Conservation (phyloP, 2,888 invertebrate genomes). For the Chromoteleia sp. region DNA sequence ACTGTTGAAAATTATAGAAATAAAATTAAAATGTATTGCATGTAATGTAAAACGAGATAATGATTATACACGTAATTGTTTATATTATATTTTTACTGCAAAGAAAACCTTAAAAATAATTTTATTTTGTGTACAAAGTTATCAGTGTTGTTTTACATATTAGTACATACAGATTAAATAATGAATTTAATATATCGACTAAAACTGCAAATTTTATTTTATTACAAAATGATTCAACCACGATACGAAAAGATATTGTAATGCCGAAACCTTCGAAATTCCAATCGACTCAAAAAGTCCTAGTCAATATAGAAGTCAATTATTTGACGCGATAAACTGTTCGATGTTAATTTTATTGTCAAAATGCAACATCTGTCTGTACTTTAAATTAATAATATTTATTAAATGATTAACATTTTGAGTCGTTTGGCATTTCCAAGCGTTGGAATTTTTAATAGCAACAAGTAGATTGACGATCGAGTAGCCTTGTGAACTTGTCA, state of each 20-base stretch:
- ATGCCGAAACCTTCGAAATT: constrained; percentile 17
- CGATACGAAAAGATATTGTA: constrained; percentile 15
- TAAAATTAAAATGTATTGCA: constrained; percentile 38
- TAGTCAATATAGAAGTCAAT: constrained; percentile 61
- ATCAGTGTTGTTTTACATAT: constrained; percentile 13
- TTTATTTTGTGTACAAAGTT: constrained; percentile 39
- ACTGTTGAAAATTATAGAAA: constrained; percentile 53
- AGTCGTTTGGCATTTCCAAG: constrained; percentile 28
- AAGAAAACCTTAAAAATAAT: constrained; percentile 12
- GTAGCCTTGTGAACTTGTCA: constrained; percentile 70
- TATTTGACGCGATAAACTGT: constrained; percentile 35
- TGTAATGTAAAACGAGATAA: constrained; percentile 44
- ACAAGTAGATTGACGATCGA: constrained; percentile 48
- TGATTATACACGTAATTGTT: constrained; percentile 36
- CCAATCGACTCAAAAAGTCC: constrained; percentile 14
- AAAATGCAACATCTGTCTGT: neutral
- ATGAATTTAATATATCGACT: constrained; percentile 42
- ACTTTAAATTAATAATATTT: constrained; percentile 9
- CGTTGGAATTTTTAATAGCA: constrained; percentile 32
- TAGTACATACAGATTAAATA: constrained; percentile 15
- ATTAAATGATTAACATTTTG: constrained; percentile 19
- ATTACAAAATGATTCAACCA: constrained; percentile 22
- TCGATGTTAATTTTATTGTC: constrained; percentile 5
- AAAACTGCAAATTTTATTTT: constrained; percentile 29
- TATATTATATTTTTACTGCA: constrained; percentile 44